phyloP scores from a whole-genome alignment of 2,888 invertebrate genomes.

The Ommatoiulus sabulosus region DNA sequence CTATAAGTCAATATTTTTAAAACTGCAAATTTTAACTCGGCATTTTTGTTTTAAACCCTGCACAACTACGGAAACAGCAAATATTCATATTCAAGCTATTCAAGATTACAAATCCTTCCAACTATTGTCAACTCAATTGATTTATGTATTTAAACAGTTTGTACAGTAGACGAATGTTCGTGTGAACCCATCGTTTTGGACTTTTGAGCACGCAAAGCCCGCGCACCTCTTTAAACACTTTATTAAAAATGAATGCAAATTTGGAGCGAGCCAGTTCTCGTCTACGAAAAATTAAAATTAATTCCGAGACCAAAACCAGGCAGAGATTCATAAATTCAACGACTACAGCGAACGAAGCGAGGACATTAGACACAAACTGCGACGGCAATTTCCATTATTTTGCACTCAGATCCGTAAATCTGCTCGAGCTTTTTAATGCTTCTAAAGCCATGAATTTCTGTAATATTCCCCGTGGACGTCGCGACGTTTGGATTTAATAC shows the following conservation, averaged over 20 bases:
- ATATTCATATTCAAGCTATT: too few relatives aligned
- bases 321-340: background rate
- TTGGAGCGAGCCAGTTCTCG: background rate
- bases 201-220: too few relatives aligned
- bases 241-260: background rate
- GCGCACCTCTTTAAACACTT: background rate
- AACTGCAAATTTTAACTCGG: too few relatives aligned
- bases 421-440: background rate
- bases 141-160: too few relatives aligned
- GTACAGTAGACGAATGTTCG: too few relatives aligned
- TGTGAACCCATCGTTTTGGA: too few relatives aligned
- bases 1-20: too few relatives aligned
- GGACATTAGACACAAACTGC: background rate
- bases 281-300: constrained; percentile 4
- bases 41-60: too few relatives aligned
- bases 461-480: background rate
- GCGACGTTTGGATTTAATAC: background rate
- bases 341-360: too few relatives aligned
- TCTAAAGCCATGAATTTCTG: constrained; percentile 13
- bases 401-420: background rate
- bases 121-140: too few relatives aligned
- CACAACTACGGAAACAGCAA: too few relatives aligned
- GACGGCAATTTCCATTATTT: background rate
- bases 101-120: too few relatives aligned
- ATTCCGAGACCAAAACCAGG: background rate